Conservation (phyloP, 2,797 vertebrate genomes). For the Strix occidentalis region DNA sequence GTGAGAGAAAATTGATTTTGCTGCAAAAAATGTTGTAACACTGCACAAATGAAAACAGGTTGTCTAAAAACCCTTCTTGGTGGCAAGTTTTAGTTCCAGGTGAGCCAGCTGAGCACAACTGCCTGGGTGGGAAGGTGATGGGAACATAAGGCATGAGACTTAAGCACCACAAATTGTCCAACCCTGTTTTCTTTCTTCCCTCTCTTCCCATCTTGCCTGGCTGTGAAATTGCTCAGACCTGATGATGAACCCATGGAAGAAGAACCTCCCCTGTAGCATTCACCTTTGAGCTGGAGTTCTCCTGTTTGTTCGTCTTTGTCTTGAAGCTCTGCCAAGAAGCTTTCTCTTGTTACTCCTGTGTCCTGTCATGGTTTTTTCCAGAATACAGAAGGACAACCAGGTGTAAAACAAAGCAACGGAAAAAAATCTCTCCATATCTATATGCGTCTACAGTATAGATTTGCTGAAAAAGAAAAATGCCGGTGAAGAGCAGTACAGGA, state of each 20-base stretch:
- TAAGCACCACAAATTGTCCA: not conserved
- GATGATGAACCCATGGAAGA: constrained; percentile 98
- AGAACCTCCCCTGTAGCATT: constrained; percentile 90
- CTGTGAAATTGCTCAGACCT: constrained; percentile 70
- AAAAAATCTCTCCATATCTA: constrained; percentile 49
- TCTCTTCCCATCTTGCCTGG: not conserved
- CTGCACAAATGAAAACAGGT: not conserved
- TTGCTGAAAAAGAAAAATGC: constrained; percentile 29
- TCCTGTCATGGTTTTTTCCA: constrained; percentile 69
- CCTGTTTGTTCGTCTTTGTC: constrained; percentile 80
- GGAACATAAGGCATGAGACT: not conserved
- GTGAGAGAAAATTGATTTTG: not conserved
- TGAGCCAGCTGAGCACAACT: not conserved
- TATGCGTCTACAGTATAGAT: constrained; percentile 35
- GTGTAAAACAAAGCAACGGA: constrained; percentile 58
- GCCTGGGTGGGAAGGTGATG: not conserved
- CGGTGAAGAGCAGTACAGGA: constrained; percentile 57
- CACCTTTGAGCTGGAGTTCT: constrained; percentile 59
- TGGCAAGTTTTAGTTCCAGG: not conserved
- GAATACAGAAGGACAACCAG: constrained; percentile 62
- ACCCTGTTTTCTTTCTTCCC: not conserved
- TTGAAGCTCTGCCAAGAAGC: constrained; percentile 80
- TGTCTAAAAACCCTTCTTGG: not conserved
- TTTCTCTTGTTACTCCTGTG: constrained; percentile 74
- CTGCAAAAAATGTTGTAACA: accelerated